Percentiles rank a stretch among this genome's conserved stretches.
phyloP scores from a whole-genome alignment of 2,888 invertebrate genomes.

The Athalia rosae region DNA sequence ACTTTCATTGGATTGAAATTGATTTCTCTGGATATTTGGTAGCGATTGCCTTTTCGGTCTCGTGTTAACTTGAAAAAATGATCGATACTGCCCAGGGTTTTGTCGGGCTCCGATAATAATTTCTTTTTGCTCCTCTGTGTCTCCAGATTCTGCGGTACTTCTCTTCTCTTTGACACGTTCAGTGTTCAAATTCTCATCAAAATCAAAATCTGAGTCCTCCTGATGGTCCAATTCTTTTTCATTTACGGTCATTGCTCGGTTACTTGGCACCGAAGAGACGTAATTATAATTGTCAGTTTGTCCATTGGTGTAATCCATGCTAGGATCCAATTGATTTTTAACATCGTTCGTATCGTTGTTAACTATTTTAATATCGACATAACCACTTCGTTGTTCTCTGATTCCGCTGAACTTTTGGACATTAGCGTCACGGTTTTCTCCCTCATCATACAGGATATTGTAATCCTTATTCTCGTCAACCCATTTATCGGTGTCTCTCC shows the following conservation, averaged over 20 bases:
- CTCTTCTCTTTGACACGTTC: constrained; percentile 5
- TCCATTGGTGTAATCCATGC: constrained; percentile 63
- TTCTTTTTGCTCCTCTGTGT: constrained; percentile 33
- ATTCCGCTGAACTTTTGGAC: constrained; percentile 56
- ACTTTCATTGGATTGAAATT: constrained; percentile 1
- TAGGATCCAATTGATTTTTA: constrained; percentile 56
- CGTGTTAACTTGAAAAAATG: constrained; percentile 21
- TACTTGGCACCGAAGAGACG: constrained; percentile 48
- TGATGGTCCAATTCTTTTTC: constrained; percentile 43
- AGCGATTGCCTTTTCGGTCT: neutral
- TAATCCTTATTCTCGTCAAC: constrained; percentile 59
- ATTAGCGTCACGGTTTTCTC: constrained; percentile 54
- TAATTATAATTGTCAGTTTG: constrained; percentile 55
- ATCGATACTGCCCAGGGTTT: neutral
- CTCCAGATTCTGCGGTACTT: neutral
- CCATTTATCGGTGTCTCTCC: constrained; percentile 58
- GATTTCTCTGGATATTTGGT: neutral
- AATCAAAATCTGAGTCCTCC: constrained; percentile 51
- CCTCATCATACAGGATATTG: constrained; percentile 61
- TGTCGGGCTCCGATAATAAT: constrained; percentile 26
- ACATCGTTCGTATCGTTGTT: constrained; percentile 52
- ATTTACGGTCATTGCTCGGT: constrained; percentile 48
- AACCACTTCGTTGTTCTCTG: constrained; percentile 63
- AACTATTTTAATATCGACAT: constrained; percentile 44
- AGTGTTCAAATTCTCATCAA: constrained; percentile 51